Base-by-base conservation (phyloP, 2,113 vertebrate genomes). In the Chunga burmeisteri region DNA sequence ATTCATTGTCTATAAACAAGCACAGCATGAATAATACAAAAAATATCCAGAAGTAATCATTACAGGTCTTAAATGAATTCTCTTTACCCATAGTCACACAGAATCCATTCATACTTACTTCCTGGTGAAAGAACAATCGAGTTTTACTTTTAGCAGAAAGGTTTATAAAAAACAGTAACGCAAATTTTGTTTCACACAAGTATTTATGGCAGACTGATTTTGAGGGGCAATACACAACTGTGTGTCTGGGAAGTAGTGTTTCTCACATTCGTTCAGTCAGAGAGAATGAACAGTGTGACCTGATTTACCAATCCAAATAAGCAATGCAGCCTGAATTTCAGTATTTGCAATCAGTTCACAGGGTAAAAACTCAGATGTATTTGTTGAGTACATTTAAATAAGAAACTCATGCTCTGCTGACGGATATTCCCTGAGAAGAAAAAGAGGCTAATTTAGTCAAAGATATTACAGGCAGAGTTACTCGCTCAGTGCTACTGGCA, bases 331-430 rank as follows among this genome's bases (percentile, higher is more conserved):
- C 92, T 96, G 86, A 75, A 82, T 95, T 89, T 95, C 61, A 94
- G 91, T 94, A 94, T 93, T 94, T 95, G 83, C 46, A 72, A 73
- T 96, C 70, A 82, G 20, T 94, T 93, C 4, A 1, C 73, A 50
- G 40, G 19, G 27, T 82, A 93, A 89, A 80, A 96, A 94, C 66
- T 94, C 93, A 75, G 81, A 91, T 86, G 32, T 90, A 91, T 94
- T 96, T 96, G 53, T 95, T 88, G 78, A 94, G 77, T 61, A 65
- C 0, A 1, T 87, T 89, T 93, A 94, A 95, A 93, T 79, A 62
- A 95, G 73, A 94, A 95, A 95, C 96, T 89, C 83, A 91, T 91
- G 77, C 95, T 87, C 83, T 94, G 88, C 27, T 97, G 96, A 87
- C 91, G 70, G 93, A 94, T 96, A 94, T 89, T 94, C 34, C 73